Base-by-base conservation (phyloP, 2,888 invertebrate genomes). In the Liposcelis brunnea region DNA sequence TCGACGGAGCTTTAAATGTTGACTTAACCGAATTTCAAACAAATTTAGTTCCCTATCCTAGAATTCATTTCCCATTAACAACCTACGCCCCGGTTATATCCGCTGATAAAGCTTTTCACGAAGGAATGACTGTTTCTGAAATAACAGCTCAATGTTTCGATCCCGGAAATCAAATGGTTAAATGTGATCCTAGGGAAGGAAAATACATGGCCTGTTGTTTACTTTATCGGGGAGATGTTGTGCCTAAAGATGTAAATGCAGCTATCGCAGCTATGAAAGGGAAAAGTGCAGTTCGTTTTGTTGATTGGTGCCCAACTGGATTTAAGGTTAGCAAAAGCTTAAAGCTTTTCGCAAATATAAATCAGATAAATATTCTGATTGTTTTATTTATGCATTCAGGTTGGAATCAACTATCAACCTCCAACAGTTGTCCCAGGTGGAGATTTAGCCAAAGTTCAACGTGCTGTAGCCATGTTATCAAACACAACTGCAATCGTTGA, bases 221-320 rank as follows among this genome's bases (percentile, higher is more conserved):
- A 55, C 67, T 87, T 48, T 87, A 86, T 61, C 72, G 86, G 10
- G 93, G 93, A 0, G 91, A 94, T 59, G 89, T 93, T 8, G 87
- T 82, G 21, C 82, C 84, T 0, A 82, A 83, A 59, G 90, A 90
- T 58, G 86, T 90, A 6, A 90, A 91, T 59, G 79, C 76, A 0
- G 80, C 84, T 11, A 82, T 86, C 45, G 80, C 80, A 0, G 71
- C 73, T 43, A 80, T 86, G 68, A 85, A 85, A 61, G 72, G 75
- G 0, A 74, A 79, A 52, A 75, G 77, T 54, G 71, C 72, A 43
- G 82, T 93, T 45, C 75, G 83, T 51, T 94, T 94, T 58, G 90
- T 91, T n/a, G 87, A 90, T 58, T 90, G 89, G 87, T 86, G 89
- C 60, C 90, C 90, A 2, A 90, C 90, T 6, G 90, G 91, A 0